Evolutionary conservation across 1,140 invertebrate genomes (phyloP), one percentile per base, ranked within the genome.

Genomic region (Leucophenga varia): DNA sequence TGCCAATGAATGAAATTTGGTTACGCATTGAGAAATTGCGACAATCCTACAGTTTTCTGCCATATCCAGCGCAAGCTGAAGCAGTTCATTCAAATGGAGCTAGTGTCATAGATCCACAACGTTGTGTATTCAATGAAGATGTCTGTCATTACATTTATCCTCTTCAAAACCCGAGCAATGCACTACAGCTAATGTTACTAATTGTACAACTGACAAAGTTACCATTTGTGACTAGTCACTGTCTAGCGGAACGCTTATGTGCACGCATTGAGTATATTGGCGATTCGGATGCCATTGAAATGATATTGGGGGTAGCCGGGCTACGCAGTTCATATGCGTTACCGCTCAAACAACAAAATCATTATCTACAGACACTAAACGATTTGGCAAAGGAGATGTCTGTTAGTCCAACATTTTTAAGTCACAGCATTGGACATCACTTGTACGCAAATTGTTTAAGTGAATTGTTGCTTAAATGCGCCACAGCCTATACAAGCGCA

Each of bases 1-100:
- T 86, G 43, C 84, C 85, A 3, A 75, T 86, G 49, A 80, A 83
- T 53, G 81, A 86, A 55, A 72, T 87, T 19, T 87, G 85, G 85
- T 71, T 84, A 17, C 77, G 84, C 47, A 76, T 84, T 17, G 86
- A 87, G 61, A 80, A 78, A 6, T 58, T 87, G 12, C 76, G 85
- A 16, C 81, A 84, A 60, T 75, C 79, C 10, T 83, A 79, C 43
- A 80, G 83, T 60, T 87, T 82, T 77, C 71, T 83, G 9, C 77
- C 83, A 22, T 70, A 74, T 76, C 41, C 73, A 25, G 49, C 69
- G 50, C 28, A 16, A 2, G 0, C 5, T 2, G 18, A 22, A 37
- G 72, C 64, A 2, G 57, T 73, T 0, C 18, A 22, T 19, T 19
- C 28, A 2, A 47, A 76, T 16, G 72, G 76, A 21, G n/a, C n/a